Conservation (phyloP, 2,113 vertebrate genomes). For the Phoenicopterus ruber region DNA sequence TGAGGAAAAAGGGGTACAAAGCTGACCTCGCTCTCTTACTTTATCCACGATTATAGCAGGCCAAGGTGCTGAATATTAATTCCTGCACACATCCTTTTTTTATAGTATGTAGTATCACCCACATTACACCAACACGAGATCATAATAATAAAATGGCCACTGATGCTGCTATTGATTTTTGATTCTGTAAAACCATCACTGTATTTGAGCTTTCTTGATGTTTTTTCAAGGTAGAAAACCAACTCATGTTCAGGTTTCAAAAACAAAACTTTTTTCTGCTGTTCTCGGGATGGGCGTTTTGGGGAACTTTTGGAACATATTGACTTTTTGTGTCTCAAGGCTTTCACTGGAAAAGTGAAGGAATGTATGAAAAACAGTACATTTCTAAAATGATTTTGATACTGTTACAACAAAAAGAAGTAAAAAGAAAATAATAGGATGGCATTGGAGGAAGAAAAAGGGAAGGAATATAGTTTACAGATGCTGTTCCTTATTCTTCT, state of each 20-base stretch:
- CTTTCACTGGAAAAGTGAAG: neutral
- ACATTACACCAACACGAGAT: neutral
- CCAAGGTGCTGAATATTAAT: neutral
- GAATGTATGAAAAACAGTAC: neutral
- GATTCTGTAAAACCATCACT: neutral
- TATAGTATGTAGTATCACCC: neutral
- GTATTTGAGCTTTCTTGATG: neutral
- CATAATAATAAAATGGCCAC: neutral
- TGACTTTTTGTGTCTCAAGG: neutral
- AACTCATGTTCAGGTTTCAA: neutral
- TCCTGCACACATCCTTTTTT: neutral
- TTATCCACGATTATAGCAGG: neutral
- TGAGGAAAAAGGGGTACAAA: neutral
- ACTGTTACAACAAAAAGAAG: neutral
- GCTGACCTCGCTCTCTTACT: neutral
- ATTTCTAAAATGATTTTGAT: constrained; percentile 42
- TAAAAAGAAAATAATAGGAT: constrained; percentile 48
- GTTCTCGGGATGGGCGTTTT: neutral
- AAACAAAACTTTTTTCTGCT: neutral
- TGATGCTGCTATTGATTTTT: neutral
- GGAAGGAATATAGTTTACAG: constrained; percentile 67
- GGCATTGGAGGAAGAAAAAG: constrained; percentile 52
- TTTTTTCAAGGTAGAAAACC: neutral
- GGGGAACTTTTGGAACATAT: neutral
- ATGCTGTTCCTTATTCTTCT: constrained; percentile 63